A percentile compares a stretch with the other conserved stretches of the same genome.
These are phyloP conservation scores for Chymomyza amoena DNA, from an alignment of 2,888 invertebrate species.

Conservation along the genomic window DNA sequence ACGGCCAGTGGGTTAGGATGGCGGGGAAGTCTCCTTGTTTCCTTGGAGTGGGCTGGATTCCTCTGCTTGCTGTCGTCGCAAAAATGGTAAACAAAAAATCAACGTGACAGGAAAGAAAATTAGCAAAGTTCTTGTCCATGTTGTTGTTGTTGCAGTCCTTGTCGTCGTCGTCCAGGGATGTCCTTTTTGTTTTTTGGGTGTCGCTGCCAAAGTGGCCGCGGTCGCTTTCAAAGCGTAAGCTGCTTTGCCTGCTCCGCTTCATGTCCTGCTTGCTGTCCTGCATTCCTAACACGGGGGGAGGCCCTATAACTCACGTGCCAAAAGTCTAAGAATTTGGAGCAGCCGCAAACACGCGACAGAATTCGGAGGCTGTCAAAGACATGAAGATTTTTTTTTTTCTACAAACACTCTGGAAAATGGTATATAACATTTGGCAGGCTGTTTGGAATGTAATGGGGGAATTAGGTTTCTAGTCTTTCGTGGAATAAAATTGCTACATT, in stretches of 20 bases:
- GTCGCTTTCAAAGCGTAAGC: conserved; percentile 48
- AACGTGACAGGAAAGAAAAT: conserved; percentile 74
- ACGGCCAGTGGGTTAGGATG: conserved; percentile 1
- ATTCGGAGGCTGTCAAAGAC: conserved; percentile 56
- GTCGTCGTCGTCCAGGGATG: background rate
- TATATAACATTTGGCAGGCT: background rate
- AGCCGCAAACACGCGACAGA: conserved; percentile 26
- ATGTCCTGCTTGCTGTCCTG: conserved; percentile 18
- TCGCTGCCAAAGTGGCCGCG: conserved; percentile 53
- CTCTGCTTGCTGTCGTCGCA: conserved; percentile 53
- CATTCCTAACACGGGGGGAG: background rate
- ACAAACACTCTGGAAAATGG: background rate
- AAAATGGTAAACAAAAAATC: conserved; percentile 74
- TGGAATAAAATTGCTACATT: no score
- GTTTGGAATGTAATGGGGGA: background rate
- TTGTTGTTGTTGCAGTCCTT: background rate
- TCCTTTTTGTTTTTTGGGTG: conserved; percentile 21
- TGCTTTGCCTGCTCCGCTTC: conserved; percentile 44
- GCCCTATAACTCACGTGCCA: conserved; percentile 29
- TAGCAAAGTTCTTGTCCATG: conserved; percentile 60
- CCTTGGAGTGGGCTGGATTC: background rate
- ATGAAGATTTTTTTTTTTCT: conserved; percentile 25
- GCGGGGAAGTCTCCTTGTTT: conserved; percentile 2
- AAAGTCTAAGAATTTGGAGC: conserved; percentile 50
- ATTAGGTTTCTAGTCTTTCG: no score